Base-by-base conservation (phyloP, 2,888 invertebrate genomes). In the Diarsia dahlii region DNA sequence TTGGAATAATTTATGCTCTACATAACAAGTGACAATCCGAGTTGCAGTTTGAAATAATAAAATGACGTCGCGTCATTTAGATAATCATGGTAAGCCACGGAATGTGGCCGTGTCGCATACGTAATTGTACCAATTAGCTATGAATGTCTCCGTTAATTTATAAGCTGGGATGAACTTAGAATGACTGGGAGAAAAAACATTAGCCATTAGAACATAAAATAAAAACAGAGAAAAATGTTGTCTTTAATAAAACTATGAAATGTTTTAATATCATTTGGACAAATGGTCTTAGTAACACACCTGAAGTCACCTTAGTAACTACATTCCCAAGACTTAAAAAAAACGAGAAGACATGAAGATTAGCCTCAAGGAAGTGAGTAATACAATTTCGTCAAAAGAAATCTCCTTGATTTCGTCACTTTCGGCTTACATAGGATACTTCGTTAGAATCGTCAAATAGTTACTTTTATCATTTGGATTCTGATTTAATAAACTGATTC, bases 91-190 rank as follows among this genome's bases (percentile, higher is more conserved):
- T 82, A 82, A 84, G 80, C 84, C 85, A 80, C 74, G 90, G 93
- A 93, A 95, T 95, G 95, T 92, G 92, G 90, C 88, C 93, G 91
- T 91, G 91, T 90, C 91, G 89, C 91, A 88, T 91, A 89, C 86
- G 89, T 94, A 93, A 95, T 95, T 95, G 92, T 90, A 84, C 90
- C 94, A 95, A 95, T 95, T 95, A 95, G 92, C 91, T 86, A 34
- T 34, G 89, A 92, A 93, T 90, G 91, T 92, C 92, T 93, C 88
- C 89, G 89, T 91, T 94, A 94, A 94, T 94, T 93, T 91, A 92
- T 89, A 91, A 88, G 88, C 88, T 86, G 88, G 81, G 87, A 91
- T 91, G 87, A 90, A 92, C 88, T 77, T 71, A 78, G 69, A 63
- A 63, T 87, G 83, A 85, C 77, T 76, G 82, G 85, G 82, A 75